Evolutionary conservation across 2,113 vertebrate species (phyloP).

Genomic region (Chaetura pelagica): DNA sequence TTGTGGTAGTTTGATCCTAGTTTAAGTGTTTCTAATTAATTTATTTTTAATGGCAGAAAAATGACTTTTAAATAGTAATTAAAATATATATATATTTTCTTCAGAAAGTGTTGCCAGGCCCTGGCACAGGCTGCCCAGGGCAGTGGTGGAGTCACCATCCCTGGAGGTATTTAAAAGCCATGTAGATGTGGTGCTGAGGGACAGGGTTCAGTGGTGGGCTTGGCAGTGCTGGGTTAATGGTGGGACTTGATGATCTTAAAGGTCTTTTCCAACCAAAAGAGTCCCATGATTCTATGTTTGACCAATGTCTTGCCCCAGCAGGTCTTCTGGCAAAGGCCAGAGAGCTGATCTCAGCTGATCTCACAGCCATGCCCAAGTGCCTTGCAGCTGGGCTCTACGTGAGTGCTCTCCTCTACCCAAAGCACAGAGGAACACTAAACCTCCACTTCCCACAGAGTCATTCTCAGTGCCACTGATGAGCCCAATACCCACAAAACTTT

Average conservation of each 20-base stretch:
- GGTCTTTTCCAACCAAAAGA: no score
- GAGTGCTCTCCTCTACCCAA: background rate
- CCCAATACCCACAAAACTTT: background rate
- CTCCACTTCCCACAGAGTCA: background rate
- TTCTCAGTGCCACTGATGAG: background rate
- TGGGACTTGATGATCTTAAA: no score
- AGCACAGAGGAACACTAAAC: background rate
- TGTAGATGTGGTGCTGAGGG: no score
- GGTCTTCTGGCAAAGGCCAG: background rate
- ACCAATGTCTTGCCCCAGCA: background rate
- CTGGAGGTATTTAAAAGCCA: no score
- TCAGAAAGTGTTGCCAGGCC: no score
- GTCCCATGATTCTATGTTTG: background rate
- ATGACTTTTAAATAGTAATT: background rate
- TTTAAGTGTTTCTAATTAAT: background rate
- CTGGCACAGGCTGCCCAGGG: no score
- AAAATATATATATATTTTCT: background rate
- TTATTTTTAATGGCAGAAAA: background rate
- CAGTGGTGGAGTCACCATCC: no score
- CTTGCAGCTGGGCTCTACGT: background rate
- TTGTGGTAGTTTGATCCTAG: background rate
- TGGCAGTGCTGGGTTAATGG: no score
- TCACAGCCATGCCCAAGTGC: fast-evolving
- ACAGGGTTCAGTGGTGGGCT: no score
- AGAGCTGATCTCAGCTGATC: background rate